phyloP scores from a whole-genome alignment of 2,888 invertebrate species.

The Cinara cedri region DNA sequence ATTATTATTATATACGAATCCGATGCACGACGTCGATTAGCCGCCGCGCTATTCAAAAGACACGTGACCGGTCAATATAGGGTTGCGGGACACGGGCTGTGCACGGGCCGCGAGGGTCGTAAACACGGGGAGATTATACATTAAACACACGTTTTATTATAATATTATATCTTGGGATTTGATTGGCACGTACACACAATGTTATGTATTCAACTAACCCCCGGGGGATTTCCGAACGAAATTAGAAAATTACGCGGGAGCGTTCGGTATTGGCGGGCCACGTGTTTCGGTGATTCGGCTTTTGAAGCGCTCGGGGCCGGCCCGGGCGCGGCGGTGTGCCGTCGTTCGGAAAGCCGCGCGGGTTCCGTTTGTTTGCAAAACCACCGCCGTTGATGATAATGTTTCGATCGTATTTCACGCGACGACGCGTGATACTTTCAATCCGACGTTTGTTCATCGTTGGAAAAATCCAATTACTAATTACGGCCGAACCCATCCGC shows the following conservation, averaged over 20 bases:
- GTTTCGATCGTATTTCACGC: too few species aligned
- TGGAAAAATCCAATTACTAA: too few species aligned
- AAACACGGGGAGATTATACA: slow-evolving; percentile 15
- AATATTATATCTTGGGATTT: slow-evolving; percentile 30
- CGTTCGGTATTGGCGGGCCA: neutral
- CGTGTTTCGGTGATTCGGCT: slow-evolving; percentile 5
- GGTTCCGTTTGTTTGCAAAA: too few species aligned
- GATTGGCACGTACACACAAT: slow-evolving; percentile 35
- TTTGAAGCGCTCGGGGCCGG: too few species aligned
- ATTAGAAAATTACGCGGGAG: slow-evolving; percentile 2
- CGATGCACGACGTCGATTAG: slow-evolving; percentile 43
- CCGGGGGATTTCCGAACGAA: neutral
- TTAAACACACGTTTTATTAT: too few species aligned
- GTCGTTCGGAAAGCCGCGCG: too few species aligned
- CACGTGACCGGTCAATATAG: slow-evolving; percentile 41
- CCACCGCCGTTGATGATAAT: too few species aligned
- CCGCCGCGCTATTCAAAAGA: slow-evolving; percentile 22
- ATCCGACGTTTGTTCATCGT: too few species aligned
- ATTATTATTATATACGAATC: slow-evolving; percentile 9
- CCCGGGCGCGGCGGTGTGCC: too few species aligned
- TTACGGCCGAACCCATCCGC: too few species aligned
- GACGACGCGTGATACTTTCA: too few species aligned
- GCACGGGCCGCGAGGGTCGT: slow-evolving; percentile 30
- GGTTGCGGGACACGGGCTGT: neutral
- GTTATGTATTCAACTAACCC: too few species aligned